Evolutionary conservation across 1,140 invertebrate genomes (phyloP), one percentile per base, ranked within the genome.

Genomic region (Stenopsyche tienmushanensis): DNA sequence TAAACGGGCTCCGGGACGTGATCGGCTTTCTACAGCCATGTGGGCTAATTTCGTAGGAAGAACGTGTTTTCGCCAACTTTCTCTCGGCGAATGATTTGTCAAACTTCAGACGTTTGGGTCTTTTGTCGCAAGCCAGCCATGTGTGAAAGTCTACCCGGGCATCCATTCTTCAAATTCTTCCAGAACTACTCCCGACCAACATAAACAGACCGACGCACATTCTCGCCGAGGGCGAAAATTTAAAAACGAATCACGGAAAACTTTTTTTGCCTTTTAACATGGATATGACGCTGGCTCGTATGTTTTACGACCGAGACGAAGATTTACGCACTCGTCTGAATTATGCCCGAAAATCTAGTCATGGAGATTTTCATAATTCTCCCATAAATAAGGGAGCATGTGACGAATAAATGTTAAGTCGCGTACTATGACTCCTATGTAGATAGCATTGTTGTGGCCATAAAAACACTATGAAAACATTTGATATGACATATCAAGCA

Each of bases 1-100:
- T 47, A 58, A 65, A 65, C 29, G 15, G 34, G 63, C 39, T 65
- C 55, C 41, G 50, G 53, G 53, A 58, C n/a, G 42, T 25, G 41
- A 59, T 65, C 23, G 53, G 17, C 34, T 17, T 10, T 25, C 9
- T 20, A 10, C 13, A 26, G 26, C 2, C n/a, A 57, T 17, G 25
- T 25, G 34, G 44, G 34, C 23, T 44, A 44, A 44, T 17, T 44
- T 24, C 9, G 3, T 29, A n/a, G 20, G 29, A 20, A 20, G 34
- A 9, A 44, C 57, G 20, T 44, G 39, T 59, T 59, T 44, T 59
- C 39, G 29, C 8, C 39, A 45, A 59, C 3, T 59, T 59, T 59
- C 21, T 15, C 57, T 24, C 3, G 8, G 10, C 44, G 44, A 20
- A 47, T 47, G 44, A 47, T 57, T 57, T 57, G 29, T 57, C 25